Base-by-base conservation (phyloP, 1,140 invertebrate species). In the Ips nitidus region DNA sequence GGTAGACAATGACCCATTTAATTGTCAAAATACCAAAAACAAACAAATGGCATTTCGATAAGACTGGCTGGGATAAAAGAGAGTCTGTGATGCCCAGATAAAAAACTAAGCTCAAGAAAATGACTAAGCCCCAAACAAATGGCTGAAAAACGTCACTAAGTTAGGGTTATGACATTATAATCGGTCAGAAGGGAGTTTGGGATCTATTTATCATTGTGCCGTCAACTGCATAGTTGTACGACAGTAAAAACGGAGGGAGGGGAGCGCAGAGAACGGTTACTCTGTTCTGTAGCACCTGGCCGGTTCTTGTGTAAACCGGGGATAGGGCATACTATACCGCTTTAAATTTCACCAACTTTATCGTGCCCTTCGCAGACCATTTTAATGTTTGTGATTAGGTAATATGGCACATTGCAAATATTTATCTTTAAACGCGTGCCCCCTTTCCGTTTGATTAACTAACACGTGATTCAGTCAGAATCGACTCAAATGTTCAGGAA, bases 171-270 rank as follows among this genome's bases (percentile, higher is more conserved):
- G 69, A 74, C 73, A 74, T 70, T 72, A 70, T 75, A 75, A 75
- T 75, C 75, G 73, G 71, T 75, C 73, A 76, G 72, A 71, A 74
- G 73, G 69, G 72, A 72, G 62, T 74, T 74, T 50, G 58, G 71
- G 71, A 69, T 75, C 69, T 72, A 77, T 77, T 76, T 76, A 77
- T 77, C 76, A 77, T 76, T 73, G 71, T 70, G 41, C 67, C 66
- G 73, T 75, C 73, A 76, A 75, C 76, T 74, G 66, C 71, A 70
- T 62, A 71, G 60, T 57, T 59, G 69, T 69, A 57, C 69, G 61
- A 69, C 71, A 66, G 59, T 66, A 56, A 45, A 73, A 66, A 52
- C 69, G 67, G 52, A 62, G 65, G 69, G 62, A 64, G 70, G 68
- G 72, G 57, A 52, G 50, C 40, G 64, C 45, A 69, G 41, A 70